Evolutionary conservation across 2,113 vertebrate species (phyloP).

Genomic region (Myxocyprinus asiaticus): DNA sequence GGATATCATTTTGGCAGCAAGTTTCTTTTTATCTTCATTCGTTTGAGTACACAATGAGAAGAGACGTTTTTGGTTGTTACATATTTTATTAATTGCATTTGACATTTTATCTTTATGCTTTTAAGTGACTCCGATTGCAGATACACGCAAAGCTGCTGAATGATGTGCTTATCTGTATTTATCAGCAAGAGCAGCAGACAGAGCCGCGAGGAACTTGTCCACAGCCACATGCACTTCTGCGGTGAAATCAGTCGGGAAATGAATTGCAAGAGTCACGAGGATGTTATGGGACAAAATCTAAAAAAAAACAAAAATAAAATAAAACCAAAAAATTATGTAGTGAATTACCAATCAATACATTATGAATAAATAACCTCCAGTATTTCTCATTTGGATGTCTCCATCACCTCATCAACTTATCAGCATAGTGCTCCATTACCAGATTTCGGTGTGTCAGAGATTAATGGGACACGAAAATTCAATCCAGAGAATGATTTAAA

Average conservation of each 20-base stretch:
- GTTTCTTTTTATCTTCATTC: background rate
- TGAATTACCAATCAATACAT: background rate
- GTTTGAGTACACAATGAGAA: background rate
- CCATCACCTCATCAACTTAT: too few relatives aligned
- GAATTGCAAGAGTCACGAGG: conserved; percentile 65
- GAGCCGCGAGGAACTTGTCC: conserved; percentile 71
- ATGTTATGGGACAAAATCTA: conserved; percentile 72
- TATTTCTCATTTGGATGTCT: too few relatives aligned
- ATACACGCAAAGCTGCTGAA: background rate
- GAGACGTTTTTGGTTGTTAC: background rate
- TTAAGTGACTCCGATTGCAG: background rate
- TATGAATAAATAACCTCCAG: background rate
- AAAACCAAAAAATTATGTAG: background rate
- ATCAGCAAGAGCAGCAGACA: conserved; percentile 68
- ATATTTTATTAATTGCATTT: conserved; percentile 1
- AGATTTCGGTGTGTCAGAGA: too few relatives aligned
- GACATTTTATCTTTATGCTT: background rate
- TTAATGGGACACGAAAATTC: too few relatives aligned
- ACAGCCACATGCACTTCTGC: conserved; percentile 70
- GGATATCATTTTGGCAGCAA: too few relatives aligned
- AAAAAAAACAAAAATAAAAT: background rate
- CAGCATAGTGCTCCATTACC: too few relatives aligned
- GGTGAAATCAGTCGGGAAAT: conserved; percentile 68
- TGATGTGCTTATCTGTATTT: conserved; percentile 69
- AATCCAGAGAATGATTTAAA: too few relatives aligned